These are phyloP conservation scores for Ophioninae sp. DNA, from an alignment of 2,888 invertebrate genomes.

Conservation along the genomic window DNA sequence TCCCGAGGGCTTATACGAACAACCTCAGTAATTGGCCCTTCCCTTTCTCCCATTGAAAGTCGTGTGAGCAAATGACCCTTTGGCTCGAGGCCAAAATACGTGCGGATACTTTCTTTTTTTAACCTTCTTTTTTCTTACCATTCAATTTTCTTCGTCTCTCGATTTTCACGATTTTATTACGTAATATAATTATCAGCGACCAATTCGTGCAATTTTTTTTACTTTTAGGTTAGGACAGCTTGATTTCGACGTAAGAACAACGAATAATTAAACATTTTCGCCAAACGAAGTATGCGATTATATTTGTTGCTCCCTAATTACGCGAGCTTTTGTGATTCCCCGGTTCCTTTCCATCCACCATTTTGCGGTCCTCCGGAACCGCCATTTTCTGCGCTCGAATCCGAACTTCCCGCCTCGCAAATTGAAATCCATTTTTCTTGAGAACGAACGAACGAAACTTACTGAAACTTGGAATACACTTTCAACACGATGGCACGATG, in stretches of 20 bases:
- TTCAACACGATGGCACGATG: not conserved
- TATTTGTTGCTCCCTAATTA: too few relatives aligned
- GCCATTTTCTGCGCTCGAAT: too few relatives aligned
- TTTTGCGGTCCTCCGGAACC: too few relatives aligned
- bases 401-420: not conserved
- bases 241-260: too few relatives aligned
- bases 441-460: not conserved
- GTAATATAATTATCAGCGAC: too few relatives aligned
- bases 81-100: slow-evolving; percentile 40
- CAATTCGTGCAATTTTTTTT: too few relatives aligned
- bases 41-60: slow-evolving; percentile 19
- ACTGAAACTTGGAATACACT: not conserved
- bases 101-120: slow-evolving; percentile 27
- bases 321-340: too few relatives aligned
- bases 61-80: slow-evolving; percentile 44
- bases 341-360: too few relatives aligned
- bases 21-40: not conserved
- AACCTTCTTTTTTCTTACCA: slow-evolving; percentile 8
- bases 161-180: not conserved
- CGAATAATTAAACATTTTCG: too few relatives aligned
- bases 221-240: too few relatives aligned
- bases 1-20: slow-evolving; percentile 16
- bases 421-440: not conserved
- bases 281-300: too few relatives aligned
- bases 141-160: not conserved